Evolutionary conservation across 2,888 invertebrate species (phyloP), one percentile per base, ranked within the genome.

Genomic region (Keiferia lycopersicella): DNA sequence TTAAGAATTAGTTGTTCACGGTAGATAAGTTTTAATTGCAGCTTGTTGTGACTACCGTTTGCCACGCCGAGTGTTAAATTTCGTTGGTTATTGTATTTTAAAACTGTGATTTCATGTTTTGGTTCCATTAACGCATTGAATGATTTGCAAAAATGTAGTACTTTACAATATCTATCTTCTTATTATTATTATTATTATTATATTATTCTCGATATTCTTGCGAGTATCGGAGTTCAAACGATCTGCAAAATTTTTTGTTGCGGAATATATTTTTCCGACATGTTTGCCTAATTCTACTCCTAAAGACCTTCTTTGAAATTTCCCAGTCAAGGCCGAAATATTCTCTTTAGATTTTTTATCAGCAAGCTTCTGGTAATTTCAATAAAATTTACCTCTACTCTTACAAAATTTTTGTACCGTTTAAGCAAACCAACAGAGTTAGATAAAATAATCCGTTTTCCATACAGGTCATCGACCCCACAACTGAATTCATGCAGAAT

Each of bases 401-500:
- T 11, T 39, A 41, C 16, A n/a, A 45, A 8, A 8, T 34, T 34
- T 34, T 34, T 34, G 34, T 34, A 34, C n/a, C 11, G 16, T 34
- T 20, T 34, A 34, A 56, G 34, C 56, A 56, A 34, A 16, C 16
- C 56, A 3, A 7, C 14, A 14, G 4, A 30, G 16, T n/a, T n/a
- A 56, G 26, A 14, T 26, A n/a, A 56, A 30, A 26, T 14, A 26
- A 34, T 56, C 34, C 56, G 34, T 34, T 56, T 26, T 34, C 34
- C 34, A 56, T 56, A 8, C 34, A 16, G 65, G 60, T 56, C 63
- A 45, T 4, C 53, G 60, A 58, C 63, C 45, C 18, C 34, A 71
- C 78, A 81, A 80, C 80, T 80, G 79, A 80, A 82, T 82, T 75
- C 78, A 77, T 77, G 78, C 76, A 77, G 77, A 77, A 80, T 75